These are phyloP conservation scores for Augiades crinisus DNA, from an alignment of 2,888 invertebrate genomes.

Conservation along the genomic window DNA sequence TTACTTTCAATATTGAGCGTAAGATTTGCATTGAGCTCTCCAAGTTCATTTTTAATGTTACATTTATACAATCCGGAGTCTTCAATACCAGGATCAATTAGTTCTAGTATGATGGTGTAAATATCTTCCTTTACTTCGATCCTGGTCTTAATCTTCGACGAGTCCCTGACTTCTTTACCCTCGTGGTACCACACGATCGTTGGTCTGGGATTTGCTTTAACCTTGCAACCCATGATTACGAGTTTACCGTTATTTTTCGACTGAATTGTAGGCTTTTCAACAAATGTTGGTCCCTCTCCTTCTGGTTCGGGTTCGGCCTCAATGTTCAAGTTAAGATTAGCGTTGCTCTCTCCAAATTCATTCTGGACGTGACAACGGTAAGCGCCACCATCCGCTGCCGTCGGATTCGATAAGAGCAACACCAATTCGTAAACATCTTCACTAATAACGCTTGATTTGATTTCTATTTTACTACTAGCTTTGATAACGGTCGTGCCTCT, in stretches of 20 bases:
- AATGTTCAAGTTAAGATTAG: slow-evolving; percentile 97
- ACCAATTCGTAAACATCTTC: slow-evolving; percentile 94
- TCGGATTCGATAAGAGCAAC: slow-evolving; percentile 80
- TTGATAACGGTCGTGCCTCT: slow-evolving; percentile 92
- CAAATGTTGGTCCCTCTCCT: slow-evolving; percentile 96
- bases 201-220: slow-evolving; percentile 75
- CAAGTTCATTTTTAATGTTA: slow-evolving; percentile 97
- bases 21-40: slow-evolving; percentile 98
- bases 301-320: slow-evolving; percentile 97
- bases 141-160: slow-evolving; percentile 90
- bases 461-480: slow-evolving; percentile 92
- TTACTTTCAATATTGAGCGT: slow-evolving; percentile 99
- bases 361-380: slow-evolving; percentile 96
- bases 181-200: slow-evolving; percentile 79
- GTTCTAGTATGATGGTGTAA: slow-evolving; percentile 92
- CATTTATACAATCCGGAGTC: slow-evolving; percentile 99
- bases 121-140: slow-evolving; percentile 89
- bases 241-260: slow-evolving; percentile 84
- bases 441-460: slow-evolving; percentile 88
- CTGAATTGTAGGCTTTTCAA: slow-evolving; percentile 93
- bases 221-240: slow-evolving; percentile 76
- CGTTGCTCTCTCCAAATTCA: slow-evolving; percentile 97
- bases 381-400: slow-evolving; percentile 80
- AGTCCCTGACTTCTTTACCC: slow-evolving; percentile 86
- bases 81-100: slow-evolving; percentile 94